Conservation (phyloP, 2,113 vertebrate genomes). For the Rhinoptilus africanus region DNA sequence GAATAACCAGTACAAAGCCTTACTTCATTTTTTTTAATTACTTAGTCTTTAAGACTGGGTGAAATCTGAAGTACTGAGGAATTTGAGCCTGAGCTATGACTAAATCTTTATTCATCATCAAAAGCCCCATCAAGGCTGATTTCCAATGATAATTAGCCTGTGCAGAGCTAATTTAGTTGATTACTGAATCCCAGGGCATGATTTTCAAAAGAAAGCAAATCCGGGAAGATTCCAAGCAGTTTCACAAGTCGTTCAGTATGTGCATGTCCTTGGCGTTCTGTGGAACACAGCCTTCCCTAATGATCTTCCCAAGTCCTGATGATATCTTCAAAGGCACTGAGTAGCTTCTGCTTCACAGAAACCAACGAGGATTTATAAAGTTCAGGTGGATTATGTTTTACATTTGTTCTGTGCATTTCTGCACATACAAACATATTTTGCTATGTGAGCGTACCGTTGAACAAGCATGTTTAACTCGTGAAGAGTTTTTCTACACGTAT, state of each 20-base stretch:
- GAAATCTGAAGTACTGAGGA: constrained; percentile 4
- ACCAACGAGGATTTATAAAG: not conserved
- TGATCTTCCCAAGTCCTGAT: not conserved
- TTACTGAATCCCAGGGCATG: not conserved
- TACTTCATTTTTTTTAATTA: not conserved
- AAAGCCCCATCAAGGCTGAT: not conserved
- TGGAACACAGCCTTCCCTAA: not conserved
- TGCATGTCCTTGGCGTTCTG: not conserved
- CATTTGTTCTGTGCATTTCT: not conserved
- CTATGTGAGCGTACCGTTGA: not conserved
- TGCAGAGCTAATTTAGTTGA: not conserved
- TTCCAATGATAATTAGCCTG: not conserved
- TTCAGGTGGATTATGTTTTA: not conserved
- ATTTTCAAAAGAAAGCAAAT: constrained; percentile 12
- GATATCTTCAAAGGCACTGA: not conserved
- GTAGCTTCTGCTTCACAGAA: not conserved
- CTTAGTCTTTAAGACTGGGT: not conserved
- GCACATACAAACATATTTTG: not conserved
- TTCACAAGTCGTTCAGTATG: not conserved
- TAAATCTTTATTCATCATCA: constrained; percentile 27
- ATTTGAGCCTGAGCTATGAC: constrained; percentile 24
- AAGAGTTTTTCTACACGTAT: not conserved
- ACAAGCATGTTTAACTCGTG: not conserved
- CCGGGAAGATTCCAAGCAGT: not conserved
- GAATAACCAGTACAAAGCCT: not conserved